Percentiles rank a stretch among this genome's conserved stretches.
These are phyloP conservation scores for Monochamus saltuarius DNA, from an alignment of 1,140 invertebrate genomes.

Conservation along the genomic window DNA sequence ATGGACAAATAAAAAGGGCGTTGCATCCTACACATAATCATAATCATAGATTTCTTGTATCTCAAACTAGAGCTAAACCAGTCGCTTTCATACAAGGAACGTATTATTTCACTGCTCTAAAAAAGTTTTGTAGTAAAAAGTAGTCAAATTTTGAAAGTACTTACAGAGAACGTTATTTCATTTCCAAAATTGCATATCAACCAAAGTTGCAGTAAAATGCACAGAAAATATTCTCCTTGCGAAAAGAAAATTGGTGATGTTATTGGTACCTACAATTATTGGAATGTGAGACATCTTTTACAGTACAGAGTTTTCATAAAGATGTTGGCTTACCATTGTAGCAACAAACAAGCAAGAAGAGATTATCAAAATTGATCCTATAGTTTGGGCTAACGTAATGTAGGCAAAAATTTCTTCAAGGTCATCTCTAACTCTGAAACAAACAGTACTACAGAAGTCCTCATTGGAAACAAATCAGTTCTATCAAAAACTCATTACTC, in stretches of 20 bases:
- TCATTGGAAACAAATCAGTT: neutral
- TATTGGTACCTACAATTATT: constrained; percentile 28
- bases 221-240: constrained; percentile 32
- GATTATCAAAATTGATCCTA: constrained; percentile 39
- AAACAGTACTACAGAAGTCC: neutral
- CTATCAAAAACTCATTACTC: neutral
- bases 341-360: constrained; percentile 40
- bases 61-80: constrained; percentile 37
- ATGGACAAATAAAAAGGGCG: constrained; percentile 41
- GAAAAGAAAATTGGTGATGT: constrained; percentile 30
- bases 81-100: constrained; percentile 36
- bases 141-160: constrained; percentile 10
- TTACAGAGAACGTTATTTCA: constrained; percentile 39
- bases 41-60: constrained; percentile 40
- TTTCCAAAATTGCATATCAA: constrained; percentile 44
- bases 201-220: constrained; percentile 35
- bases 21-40: constrained; percentile 40
- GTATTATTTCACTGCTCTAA: constrained; percentile 33
- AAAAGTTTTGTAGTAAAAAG: constrained; percentile 24
- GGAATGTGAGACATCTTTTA: constrained; percentile 15
- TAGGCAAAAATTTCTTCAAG: constrained; percentile 38
- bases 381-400: constrained; percentile 35
- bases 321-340: constrained; percentile 26
- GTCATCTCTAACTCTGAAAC: constrained; percentile 33
- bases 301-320: constrained; percentile 10